Conservation (phyloP, 2,797 vertebrate genomes). For the Enteromius argenteus region DNA sequence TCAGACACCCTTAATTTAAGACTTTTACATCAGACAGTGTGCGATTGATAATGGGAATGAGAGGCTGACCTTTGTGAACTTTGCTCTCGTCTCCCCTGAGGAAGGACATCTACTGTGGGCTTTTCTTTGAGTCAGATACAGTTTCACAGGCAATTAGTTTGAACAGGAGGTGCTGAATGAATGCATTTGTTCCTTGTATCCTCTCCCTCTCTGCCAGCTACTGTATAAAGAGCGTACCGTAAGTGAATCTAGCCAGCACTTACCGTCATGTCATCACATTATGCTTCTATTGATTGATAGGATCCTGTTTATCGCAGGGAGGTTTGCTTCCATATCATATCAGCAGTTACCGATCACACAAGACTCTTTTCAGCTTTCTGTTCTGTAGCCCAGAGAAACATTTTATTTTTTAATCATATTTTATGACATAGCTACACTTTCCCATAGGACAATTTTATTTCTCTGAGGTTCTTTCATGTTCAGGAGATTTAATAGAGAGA, state of each 20-base stretch:
- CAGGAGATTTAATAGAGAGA: neutral
- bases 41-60: slow-evolving; percentile 37
- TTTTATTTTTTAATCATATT: neutral
- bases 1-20: slow-evolving; percentile 3
- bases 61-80: slow-evolving; percentile 56
- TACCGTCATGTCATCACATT: slow-evolving; percentile 48
- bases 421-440: neutral
- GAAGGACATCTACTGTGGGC: slow-evolving; percentile 48
- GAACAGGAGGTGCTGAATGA: slow-evolving; percentile 63
- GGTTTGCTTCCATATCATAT: slow-evolving; percentile 44
- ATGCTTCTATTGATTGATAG: slow-evolving; percentile 66
- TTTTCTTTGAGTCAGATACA: slow-evolving; percentile 62
- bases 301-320: slow-evolving; percentile 51
- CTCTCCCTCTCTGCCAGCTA: slow-evolving; percentile 44
- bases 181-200: slow-evolving; percentile 57
- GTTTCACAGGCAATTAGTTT: slow-evolving; percentile 69
- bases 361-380: slow-evolving; percentile 22
- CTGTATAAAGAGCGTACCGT: slow-evolving; percentile 54
- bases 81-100: slow-evolving; percentile 53
- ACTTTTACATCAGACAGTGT: slow-evolving; percentile 52
- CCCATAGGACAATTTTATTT: neutral
- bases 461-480: neutral
- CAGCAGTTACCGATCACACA: slow-evolving; percentile 22
- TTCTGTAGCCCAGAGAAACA: neutral
- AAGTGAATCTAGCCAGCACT: slow-evolving; percentile 59